Conservation (phyloP, 2,113 vertebrate species). For the Piaya cayana region DNA sequence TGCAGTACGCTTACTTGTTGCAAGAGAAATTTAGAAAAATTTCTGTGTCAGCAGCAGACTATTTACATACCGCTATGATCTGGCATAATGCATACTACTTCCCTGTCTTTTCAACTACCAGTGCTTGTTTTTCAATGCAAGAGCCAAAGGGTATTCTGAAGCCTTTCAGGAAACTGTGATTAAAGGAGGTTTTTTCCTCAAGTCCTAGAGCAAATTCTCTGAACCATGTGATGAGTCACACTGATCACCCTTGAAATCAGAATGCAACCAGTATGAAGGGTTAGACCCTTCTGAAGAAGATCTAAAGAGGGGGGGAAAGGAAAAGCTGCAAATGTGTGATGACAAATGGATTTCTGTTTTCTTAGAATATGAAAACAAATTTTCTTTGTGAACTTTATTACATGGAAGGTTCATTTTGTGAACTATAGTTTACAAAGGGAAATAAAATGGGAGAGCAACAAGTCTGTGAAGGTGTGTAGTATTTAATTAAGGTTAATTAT, state of each 20-base stretch:
- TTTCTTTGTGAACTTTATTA: constrained; percentile 15
- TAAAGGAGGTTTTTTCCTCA: constrained; percentile 20
- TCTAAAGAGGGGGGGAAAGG: not conserved
- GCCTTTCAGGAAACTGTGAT: not conserved
- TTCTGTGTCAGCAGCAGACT: not conserved
- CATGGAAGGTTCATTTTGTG: not conserved
- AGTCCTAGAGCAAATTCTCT: constrained; percentile 18
- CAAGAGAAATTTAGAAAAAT: not conserved
- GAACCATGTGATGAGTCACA: not conserved
- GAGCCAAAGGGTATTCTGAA: constrained; percentile 15
- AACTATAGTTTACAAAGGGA: not conserved
- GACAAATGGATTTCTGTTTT: constrained; percentile 38
- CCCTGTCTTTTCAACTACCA: not conserved
- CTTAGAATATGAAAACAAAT: constrained; percentile 19
- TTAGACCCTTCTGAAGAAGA: constrained; percentile 48
- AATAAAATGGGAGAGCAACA: not conserved
- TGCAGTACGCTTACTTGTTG: not conserved
- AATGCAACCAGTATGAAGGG: constrained; percentile 25
- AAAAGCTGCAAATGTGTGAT: constrained; percentile 26
- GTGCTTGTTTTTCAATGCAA: not conserved
- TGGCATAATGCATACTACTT: not conserved
- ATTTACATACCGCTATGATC: not conserved
- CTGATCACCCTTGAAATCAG: constrained; percentile 47
- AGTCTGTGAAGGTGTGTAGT: not conserved
- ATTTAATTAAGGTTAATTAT: constrained; percentile 1